Evolutionary conservation across 1,140 invertebrate species (phyloP), one percentile per base, ranked within the genome.

Genomic region (Acromyrmex echinatior): DNA sequence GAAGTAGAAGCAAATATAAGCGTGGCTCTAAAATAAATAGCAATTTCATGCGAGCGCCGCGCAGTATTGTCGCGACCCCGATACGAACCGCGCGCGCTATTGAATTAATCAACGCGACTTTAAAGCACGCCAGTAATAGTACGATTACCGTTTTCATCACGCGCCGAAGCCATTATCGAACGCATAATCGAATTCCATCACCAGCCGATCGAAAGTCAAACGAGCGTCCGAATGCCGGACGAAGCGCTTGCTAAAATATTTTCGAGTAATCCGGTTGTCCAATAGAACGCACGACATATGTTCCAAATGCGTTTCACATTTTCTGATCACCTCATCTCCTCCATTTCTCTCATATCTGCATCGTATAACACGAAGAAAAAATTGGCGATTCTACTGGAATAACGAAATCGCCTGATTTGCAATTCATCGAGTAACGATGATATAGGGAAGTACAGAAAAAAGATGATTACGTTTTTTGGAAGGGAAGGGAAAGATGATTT

Each of bases 31-130:
- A 45, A 73, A 60, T 73, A 73, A 58, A 73, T 45, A 58, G 66
- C 25, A 60, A 73, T 82, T 82, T 21, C 16, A 21, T 12, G 14
- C 21, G 31, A n/a, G 3, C 66, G 6, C 35, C 35, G 35, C 35
- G 25, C 53, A 60, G 39, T 58, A 71, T 58, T 73, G 66, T 53
- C 77, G 21, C 25, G 65, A 10, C 53, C 21, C 21, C 16, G 12
- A 21, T 45, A 18, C 16, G 12, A 18, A 58, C 39, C 18, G 49
- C 39, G 66, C 21, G n/a, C 45, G n/a, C n/a, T 58, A 74, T 91
- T 87, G 87, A 92, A 89, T 87, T 88, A 92, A 91, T 90, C 90
- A 87, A 73, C 84, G 86, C 86, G 87, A 86, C 78, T 86, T 73
- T 66, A 80, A 88, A 80, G 66, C 86, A 63, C 86, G 14, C 18